Conservation (phyloP, 1,140 invertebrate species). For the Bradysia coprophila region DNA sequence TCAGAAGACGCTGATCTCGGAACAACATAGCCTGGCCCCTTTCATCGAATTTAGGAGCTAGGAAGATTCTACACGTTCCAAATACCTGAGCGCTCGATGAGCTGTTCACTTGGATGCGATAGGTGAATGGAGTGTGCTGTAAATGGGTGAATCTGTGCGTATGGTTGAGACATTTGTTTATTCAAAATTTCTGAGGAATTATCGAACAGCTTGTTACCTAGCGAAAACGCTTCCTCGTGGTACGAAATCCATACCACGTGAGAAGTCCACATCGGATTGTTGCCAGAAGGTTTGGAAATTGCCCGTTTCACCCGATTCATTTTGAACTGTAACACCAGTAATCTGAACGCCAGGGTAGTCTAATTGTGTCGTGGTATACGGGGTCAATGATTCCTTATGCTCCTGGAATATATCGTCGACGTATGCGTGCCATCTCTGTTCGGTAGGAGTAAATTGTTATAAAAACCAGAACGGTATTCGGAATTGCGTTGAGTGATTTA, state of each 20-base stretch:
- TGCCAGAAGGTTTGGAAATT: conserved; percentile 47
- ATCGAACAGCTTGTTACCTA: too few relatives aligned
- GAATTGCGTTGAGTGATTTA: too few relatives aligned
- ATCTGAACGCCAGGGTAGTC: conserved; percentile 41
- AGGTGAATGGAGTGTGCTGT: conserved; percentile 48
- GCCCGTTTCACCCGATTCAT: conserved; percentile 29
- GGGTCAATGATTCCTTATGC: conserved; percentile 47
- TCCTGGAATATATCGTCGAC: conserved; percentile 62
- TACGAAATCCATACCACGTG: conserved; percentile 55
- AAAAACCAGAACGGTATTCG: too few relatives aligned
- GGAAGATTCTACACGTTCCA: conserved; percentile 59
- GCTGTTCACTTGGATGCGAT: conserved; percentile 44
- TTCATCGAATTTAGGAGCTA: conserved; percentile 51
- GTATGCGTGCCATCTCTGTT: conserved; percentile 64
- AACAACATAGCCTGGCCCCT: conserved; percentile 37
- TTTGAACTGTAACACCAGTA: conserved; percentile 27
- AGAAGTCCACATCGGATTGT: conserved; percentile 51
- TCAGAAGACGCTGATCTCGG: conserved; percentile 42
- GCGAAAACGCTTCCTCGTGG: conserved; percentile 49
- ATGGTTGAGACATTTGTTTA: not conserved
- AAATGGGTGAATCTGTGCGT: conserved; percentile 48
- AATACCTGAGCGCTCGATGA: conserved; percentile 27
- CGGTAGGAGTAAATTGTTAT: too few relatives aligned
- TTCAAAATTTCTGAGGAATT: too few relatives aligned
- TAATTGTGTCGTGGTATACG: conserved; percentile 27